phyloP scores from a whole-genome alignment of 2,797 vertebrate genomes.

The Meriones psammophilus region DNA sequence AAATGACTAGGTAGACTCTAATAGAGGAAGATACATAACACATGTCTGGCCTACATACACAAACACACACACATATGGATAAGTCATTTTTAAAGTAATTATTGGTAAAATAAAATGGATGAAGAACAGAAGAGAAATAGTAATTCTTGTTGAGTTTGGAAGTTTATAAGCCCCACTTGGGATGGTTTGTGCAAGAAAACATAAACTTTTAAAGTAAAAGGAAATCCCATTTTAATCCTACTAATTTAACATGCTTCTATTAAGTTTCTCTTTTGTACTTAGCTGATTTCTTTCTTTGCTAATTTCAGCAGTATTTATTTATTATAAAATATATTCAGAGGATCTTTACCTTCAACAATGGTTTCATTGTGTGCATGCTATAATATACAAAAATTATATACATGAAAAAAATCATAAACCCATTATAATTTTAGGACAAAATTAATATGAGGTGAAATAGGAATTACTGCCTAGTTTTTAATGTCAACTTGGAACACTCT shows the following conservation, averaged over 20 bases:
- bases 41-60: no score
- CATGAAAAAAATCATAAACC: background rate
- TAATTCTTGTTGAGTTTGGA: background rate
- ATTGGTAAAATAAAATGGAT: background rate
- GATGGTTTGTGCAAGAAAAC: background rate
- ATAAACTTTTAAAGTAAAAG: background rate
- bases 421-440: constrained; percentile 24
- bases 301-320: constrained; percentile 5
- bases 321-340: background rate
- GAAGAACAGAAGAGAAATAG: background rate
- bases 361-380: background rate
- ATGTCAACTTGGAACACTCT: background rate
- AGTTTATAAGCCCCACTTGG: background rate
- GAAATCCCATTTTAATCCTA: background rate
- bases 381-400: background rate
- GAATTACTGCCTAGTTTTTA: background rate
- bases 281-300: background rate
- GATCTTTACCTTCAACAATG: background rate
- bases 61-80: no score
- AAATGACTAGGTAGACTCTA: no score
- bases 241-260: background rate
- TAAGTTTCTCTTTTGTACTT: constrained; percentile 27
- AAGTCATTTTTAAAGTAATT: background rate
- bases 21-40: no score
- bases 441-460: background rate